phyloP scores from a whole-genome alignment of 2,888 invertebrate genomes.

The Ametastegia equiseti region DNA sequence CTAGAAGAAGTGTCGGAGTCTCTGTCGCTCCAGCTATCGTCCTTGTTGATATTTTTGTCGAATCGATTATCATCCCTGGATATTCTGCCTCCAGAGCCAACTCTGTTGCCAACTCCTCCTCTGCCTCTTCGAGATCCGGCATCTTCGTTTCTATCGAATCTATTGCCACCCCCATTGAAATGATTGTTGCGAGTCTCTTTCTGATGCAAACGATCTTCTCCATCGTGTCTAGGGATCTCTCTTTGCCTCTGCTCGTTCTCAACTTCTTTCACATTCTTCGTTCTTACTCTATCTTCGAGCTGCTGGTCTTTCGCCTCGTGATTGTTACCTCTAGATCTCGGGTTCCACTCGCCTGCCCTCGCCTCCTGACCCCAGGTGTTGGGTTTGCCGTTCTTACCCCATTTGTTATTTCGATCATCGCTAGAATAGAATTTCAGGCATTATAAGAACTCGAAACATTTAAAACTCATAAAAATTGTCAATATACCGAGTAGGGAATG shows the following conservation, averaged over 20 bases:
- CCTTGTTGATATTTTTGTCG: conserved; percentile 33
- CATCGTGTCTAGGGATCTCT: conserved; percentile 58
- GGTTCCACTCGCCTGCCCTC: conserved; percentile 17
- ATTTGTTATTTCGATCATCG: conserved; percentile 54
- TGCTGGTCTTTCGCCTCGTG: conserved; percentile 35
- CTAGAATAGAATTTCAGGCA: too few species aligned
- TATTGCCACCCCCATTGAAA: conserved; percentile 32
- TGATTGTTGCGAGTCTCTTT: conserved; percentile 44
- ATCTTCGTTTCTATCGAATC: conserved; percentile 44
- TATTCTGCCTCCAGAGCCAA: conserved; percentile 45
- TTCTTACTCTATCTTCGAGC: conserved; percentile 47
- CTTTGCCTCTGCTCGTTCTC: conserved; percentile 63
- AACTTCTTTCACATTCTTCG: conserved; percentile 64
- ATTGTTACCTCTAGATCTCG: conserved; percentile 30
- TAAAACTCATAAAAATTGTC: conserved; percentile 18
- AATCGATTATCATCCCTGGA: conserved; percentile 58
- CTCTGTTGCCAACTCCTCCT: conserved; percentile 47
- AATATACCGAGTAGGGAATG: background rate
- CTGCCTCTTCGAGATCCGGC: conserved; percentile 49
- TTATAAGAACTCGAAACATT: too few species aligned
- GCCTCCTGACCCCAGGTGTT: conserved; percentile 46
- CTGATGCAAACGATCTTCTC: conserved; percentile 40
- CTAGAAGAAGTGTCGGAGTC: conserved; percentile 66
- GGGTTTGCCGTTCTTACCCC: conserved; percentile 52
- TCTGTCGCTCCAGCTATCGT: conserved; percentile 61